Evolutionary conservation across 2,888 invertebrate species (phyloP).

Genomic region (Halocaridina rubra): DNA sequence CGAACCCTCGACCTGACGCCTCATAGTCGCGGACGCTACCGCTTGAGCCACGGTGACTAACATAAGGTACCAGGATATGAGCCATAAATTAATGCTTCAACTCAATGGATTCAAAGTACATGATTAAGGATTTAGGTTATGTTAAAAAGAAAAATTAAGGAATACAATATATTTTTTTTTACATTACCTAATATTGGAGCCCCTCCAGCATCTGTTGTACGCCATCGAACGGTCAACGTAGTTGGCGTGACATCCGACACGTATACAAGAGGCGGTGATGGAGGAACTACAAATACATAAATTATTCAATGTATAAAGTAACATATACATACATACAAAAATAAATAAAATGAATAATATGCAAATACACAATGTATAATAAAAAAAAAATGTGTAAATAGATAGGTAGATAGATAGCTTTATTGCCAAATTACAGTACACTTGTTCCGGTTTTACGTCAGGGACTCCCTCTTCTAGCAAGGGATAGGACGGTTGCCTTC

Average conservation of each 20-base stretch:
- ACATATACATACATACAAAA: background rate
- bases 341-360: background rate
- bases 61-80: background rate
- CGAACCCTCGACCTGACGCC: too few species aligned
- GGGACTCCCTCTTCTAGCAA: too few species aligned
- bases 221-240: conserved; percentile 81
- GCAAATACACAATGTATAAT: background rate
- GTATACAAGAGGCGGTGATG: conserved; percentile 79
- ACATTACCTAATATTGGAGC: conserved; percentile 75
- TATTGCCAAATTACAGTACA: too few species aligned
- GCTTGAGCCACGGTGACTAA: background rate
- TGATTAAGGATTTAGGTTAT: too few species aligned
- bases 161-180: too few species aligned
- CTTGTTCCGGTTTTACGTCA: too few species aligned
- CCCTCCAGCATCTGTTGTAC: conserved; percentile 78
- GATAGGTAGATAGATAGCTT: too few species aligned
- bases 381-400: background rate
- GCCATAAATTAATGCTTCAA: too few species aligned
- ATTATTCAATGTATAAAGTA: background rate
- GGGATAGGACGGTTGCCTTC: too few species aligned
- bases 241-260: conserved; percentile 82
- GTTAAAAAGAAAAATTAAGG: too few species aligned
- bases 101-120: too few species aligned
- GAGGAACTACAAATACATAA: conserved; percentile 74
- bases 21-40: too few species aligned